Evolutionary conservation across 2,888 invertebrate genomes (phyloP).

Genomic region (Odontocerum albicorne): DNA sequence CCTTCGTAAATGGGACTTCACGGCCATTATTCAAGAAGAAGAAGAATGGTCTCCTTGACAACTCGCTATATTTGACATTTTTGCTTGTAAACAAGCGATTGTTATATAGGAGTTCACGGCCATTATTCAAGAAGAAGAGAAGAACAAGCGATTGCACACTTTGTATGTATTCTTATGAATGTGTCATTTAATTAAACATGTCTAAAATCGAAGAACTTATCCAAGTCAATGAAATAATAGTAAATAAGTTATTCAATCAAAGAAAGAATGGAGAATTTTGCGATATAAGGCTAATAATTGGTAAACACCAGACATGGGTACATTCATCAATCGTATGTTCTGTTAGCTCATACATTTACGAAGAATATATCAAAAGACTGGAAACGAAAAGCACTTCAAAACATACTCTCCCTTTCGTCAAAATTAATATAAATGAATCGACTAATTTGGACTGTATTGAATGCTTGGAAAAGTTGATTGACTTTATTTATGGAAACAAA

Average conservation of each 20-base stretch:
- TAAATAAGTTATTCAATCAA: constrained; percentile 22
- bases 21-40: no score
- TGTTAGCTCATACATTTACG: constrained; percentile 25
- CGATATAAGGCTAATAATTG: constrained; percentile 25
- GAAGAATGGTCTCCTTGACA: no score
- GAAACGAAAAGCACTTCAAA: constrained; percentile 21
- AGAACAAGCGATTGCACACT: no score
- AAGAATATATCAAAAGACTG: constrained; percentile 21
- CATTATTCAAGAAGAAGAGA: no score
- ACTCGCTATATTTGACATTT: no score
- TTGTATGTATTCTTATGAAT: no score
- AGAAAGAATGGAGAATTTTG: constrained; percentile 27
- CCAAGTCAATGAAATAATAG: not conserved
- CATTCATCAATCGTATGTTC: constrained; percentile 33
- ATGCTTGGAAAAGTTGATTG: constrained; percentile 24
- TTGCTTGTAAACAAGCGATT: no score
- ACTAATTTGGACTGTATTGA: constrained; percentile 30
- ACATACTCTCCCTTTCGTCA: constrained; percentile 25
- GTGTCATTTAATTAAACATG: no score
- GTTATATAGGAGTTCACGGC: no score
- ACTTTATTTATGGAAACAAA: constrained; percentile 24
- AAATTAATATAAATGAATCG: constrained; percentile 24
- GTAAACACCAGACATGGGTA: constrained; percentile 28
- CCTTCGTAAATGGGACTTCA: no score
- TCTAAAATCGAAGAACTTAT: not conserved